Percentiles rank a stretch among this genome's conserved stretches.
phyloP scores from a whole-genome alignment of 2,888 invertebrate species.

The Agonopterix subpropinquella region DNA sequence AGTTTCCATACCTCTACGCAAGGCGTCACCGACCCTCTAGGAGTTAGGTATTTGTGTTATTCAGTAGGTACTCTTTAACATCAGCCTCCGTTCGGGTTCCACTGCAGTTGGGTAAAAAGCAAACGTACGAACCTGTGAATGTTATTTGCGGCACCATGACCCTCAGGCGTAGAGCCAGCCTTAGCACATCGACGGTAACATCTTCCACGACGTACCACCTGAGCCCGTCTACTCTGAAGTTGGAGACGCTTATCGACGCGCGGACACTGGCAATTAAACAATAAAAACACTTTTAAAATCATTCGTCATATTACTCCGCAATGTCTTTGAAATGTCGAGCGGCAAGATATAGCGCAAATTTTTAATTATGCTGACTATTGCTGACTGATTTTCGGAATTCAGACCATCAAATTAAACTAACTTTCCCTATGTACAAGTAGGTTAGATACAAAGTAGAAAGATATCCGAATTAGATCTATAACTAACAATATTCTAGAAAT shows the following conservation, averaged over 20 bases:
- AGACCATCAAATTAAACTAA: no score
- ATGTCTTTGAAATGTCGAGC: neutral
- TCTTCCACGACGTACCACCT: constrained; percentile 39
- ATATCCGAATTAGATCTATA: no score
- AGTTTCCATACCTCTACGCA: no score
- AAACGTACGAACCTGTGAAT: constrained; percentile 24
- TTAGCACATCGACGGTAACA: constrained; percentile 30
- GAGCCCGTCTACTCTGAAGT: constrained; percentile 34
- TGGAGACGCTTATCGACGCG: constrained; percentile 16
- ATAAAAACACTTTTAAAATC: neutral
- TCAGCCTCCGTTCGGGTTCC: no score
- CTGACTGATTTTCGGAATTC: no score
- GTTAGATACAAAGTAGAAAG: no score
- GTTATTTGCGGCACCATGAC: constrained; percentile 36
- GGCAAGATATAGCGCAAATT: neutral
- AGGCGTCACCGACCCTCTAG: no score
- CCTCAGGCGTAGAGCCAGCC: constrained; percentile 29
- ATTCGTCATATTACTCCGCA: neutral
- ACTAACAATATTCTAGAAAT: no score
- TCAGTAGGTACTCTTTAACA: no score
- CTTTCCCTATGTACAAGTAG: no score
- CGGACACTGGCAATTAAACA: constrained; percentile 17
- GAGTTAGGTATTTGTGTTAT: no score
- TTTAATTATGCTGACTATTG: neutral
- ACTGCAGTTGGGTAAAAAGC: no score